These are phyloP conservation scores for Stichopus horrens DNA, from an alignment of 53 echinoderm and acorn worm genomes.

Conservation along the genomic window DNA sequence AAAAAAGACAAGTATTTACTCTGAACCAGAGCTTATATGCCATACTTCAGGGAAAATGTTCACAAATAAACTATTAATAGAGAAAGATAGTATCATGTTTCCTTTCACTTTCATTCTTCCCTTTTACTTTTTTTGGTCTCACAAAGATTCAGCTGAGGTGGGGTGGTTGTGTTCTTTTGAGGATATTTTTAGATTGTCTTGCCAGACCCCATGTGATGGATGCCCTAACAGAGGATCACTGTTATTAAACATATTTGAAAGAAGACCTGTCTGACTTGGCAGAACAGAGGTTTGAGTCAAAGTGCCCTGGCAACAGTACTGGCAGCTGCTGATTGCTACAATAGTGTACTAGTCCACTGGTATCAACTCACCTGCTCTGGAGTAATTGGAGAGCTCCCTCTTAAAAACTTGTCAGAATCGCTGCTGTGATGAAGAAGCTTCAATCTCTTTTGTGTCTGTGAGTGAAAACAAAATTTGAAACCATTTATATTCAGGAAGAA, in stretches of 20 bases:
- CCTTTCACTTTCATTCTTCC: not conserved
- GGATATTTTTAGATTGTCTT: not conserved
- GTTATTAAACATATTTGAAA: too few species aligned
- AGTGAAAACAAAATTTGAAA: not conserved
- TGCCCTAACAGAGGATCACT: not conserved
- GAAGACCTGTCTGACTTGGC: too few species aligned
- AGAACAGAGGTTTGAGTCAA: too few species aligned
- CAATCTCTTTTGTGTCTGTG: conserved; percentile 90
- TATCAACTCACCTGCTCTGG: conserved; percentile 73
- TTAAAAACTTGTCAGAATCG: conserved; percentile 59
- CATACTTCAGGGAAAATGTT: not conserved
- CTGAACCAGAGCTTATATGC: not conserved
- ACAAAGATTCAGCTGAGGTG: too few species aligned
- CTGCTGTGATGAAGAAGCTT: conserved; percentile 79
- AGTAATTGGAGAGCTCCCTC: conserved; percentile 70
- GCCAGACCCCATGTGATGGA: conserved; percentile 3
- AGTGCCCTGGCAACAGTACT: too few species aligned
- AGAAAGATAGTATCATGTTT: not conserved
- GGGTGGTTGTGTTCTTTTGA: too few species aligned
- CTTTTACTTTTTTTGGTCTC: not conserved
- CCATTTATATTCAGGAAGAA: too few species aligned
- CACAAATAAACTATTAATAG: not conserved
- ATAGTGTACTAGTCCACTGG: not conserved
- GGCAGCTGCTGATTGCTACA: too few species aligned
- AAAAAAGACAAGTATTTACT: not conserved